phyloP scores from a whole-genome alignment of 1,140 invertebrate species.

The Aphaenogaster floridana region DNA sequence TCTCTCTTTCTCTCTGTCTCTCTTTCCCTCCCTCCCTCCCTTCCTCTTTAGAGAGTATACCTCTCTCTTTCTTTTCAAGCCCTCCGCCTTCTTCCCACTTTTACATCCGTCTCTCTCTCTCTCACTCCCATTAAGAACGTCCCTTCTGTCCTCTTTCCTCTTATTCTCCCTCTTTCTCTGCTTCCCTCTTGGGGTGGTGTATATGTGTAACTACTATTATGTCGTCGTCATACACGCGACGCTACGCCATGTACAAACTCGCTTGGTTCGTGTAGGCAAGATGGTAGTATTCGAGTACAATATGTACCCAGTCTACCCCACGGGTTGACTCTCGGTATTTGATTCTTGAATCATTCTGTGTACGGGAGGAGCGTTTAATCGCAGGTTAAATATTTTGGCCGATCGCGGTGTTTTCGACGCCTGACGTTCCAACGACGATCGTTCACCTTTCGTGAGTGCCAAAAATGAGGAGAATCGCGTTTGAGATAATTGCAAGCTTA shows the following conservation, averaged over 20 bases:
- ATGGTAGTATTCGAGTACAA: slow-evolving; percentile 82
- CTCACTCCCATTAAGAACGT: slow-evolving; percentile 24
- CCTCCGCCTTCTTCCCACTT: slow-evolving; percentile 29
- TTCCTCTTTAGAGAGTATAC: slow-evolving; percentile 17
- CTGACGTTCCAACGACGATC: slow-evolving; percentile 10
- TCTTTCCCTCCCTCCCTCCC: background rate
- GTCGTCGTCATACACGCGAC: slow-evolving; percentile 66
- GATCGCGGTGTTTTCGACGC: slow-evolving; percentile 62
- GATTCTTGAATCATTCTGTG: slow-evolving; percentile 86
- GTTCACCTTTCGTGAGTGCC: slow-evolving; percentile 6
- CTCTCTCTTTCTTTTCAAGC: slow-evolving; percentile 23
- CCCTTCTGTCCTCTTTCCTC: background rate
- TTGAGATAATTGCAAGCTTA: background rate
- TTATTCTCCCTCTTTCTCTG: slow-evolving; percentile 28
- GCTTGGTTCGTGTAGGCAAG: slow-evolving; percentile 74
- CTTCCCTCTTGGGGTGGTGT: slow-evolving; percentile 25
- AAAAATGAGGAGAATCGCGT: background rate
- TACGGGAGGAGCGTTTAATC: slow-evolving; percentile 84
- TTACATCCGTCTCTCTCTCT: slow-evolving; percentile 1
- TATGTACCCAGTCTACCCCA: slow-evolving; percentile 86
- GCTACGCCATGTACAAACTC: slow-evolving; percentile 53
- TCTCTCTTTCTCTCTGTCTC: slow-evolving; percentile 40
- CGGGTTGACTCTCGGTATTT: slow-evolving; percentile 86
- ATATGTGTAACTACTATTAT: slow-evolving; percentile 72
- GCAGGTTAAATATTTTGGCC: slow-evolving; percentile 86